Evolutionary conservation across 92 coral and sea anemone species (phyloP), one percentile per base, ranked within the genome.

Genomic region (Bergia sp.): DNA sequence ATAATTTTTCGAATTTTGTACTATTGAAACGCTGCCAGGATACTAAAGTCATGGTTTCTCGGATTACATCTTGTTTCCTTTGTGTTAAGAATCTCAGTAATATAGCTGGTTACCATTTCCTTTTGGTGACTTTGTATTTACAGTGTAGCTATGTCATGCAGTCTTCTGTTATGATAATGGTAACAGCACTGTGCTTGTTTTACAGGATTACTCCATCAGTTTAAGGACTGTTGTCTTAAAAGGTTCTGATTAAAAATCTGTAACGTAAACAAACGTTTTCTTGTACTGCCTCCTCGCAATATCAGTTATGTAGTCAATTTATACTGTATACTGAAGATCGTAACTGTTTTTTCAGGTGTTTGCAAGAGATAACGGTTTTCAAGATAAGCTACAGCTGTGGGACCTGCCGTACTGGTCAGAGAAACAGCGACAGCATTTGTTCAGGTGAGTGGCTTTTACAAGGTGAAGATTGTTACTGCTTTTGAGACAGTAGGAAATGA

Each of bases 381-480:
- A 20, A 29, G 92, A 85, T 41, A 92, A 94, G 43, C 37, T 95
- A 20, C 92, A 94, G 41, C 88, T 90, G 74, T 95, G 98, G 98
- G 98, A 95, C 84, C 69, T 93, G 38, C 80, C 98, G 2, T 94
- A 81, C 58, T 95, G 96, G 96, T 89, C 95, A 39, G 96, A 95
- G 81, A 94, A 94, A 85, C 95, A 90, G 40, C 85, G 93, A 77
- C 93, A 94, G 58, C 88, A 91, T 66, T 80, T 94, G 73, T 95
- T 95, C 73, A 95, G 94, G 98, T 95, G 38, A 18, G 81, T 8
- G 0, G 61, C 44, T 37, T 74, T 37, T 73, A 75, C 21, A 15
- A 29, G 7, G 7, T 8, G 36, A 66, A 37, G 41, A 11, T 13
- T 72, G 23, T 1, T 37, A 11, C 13, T 10, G 20, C 18, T 57